Conservation (phyloP, 2,113 vertebrate species). For the Dissostichus mawsoni region DNA sequence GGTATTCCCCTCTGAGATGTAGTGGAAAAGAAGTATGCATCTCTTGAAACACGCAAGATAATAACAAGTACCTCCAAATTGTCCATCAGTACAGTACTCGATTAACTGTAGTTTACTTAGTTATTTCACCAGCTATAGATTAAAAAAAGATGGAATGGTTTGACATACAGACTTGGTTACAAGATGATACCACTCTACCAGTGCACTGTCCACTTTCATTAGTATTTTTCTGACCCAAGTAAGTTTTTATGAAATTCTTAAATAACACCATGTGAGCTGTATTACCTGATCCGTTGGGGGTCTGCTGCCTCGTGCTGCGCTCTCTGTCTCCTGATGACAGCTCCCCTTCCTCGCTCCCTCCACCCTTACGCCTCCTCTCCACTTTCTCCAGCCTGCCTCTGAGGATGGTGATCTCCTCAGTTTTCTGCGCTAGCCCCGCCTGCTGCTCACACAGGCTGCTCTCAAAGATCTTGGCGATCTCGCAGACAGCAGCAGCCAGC, state of each 20-base stretch:
- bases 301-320: slow-evolving; percentile 37
- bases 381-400: slow-evolving; percentile 68
- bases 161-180: neutral
- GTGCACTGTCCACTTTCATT: neutral
- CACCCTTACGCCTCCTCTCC: slow-evolving; percentile 66
- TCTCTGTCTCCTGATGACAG: slow-evolving; percentile 48
- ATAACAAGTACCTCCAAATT: too few species aligned
- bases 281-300: slow-evolving; percentile 55
- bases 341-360: slow-evolving; percentile 47
- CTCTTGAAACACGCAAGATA: too few species aligned
- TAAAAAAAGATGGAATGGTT: neutral
- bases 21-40: too few species aligned
- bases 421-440: slow-evolving; percentile 71
- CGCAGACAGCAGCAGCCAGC: slow-evolving; percentile 77
- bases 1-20: too few species aligned
- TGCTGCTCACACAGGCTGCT: slow-evolving; percentile 79
- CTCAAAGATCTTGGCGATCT: slow-evolving; percentile 81
- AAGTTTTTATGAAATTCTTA: too few species aligned
- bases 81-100: too few species aligned
- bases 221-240: neutral
- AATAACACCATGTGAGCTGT: neutral
- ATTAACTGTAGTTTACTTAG: too few species aligned
- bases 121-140: neutral
- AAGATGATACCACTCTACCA: too few species aligned
- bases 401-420: slow-evolving; percentile 71